Conservation (phyloP, 2,113 vertebrate species). For the Apeltes quadracus region DNA sequence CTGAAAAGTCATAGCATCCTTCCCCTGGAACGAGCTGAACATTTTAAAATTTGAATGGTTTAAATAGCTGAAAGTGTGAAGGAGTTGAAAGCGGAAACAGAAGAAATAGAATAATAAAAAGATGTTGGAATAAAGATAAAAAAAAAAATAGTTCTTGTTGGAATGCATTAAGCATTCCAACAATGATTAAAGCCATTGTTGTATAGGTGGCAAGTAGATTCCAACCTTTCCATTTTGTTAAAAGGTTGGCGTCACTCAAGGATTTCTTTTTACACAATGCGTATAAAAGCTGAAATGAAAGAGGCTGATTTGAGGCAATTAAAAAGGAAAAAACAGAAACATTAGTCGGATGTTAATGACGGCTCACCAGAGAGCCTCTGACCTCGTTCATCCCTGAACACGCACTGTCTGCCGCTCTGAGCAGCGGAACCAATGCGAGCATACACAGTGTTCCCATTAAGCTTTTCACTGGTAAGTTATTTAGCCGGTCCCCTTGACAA, state of each 20-base stretch:
- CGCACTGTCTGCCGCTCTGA: conserved; percentile 24
- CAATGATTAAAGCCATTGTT: too few species aligned
- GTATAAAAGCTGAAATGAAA: not conserved
- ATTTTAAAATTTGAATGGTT: too few species aligned
- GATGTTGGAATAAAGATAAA: too few species aligned
- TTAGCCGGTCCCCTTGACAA: conserved; percentile 29
- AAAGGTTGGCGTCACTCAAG: not conserved
- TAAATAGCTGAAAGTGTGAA: too few species aligned
- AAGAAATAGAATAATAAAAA: too few species aligned
- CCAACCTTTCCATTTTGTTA: not conserved
- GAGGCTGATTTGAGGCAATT: not conserved
- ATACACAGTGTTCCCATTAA: conserved; percentile 53
- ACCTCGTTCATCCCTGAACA: conserved; percentile 14
- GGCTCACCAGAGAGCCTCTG: not conserved
- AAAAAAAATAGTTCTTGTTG: too few species aligned
- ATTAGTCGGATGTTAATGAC: conserved; percentile 13
- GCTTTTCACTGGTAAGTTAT: conserved; percentile 25
- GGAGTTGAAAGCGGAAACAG: too few species aligned
- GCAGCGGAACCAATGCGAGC: conserved; percentile 20
- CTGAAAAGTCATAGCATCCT: too few species aligned
- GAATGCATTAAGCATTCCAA: too few species aligned
- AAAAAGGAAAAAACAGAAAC: conserved; percentile 16
- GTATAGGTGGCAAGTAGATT: not conserved
- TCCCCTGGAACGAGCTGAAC: too few species aligned
- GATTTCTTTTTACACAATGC: not conserved